Evolutionary conservation across 2,888 invertebrate genomes (phyloP).

Genomic region (Lottia scabra): DNA sequence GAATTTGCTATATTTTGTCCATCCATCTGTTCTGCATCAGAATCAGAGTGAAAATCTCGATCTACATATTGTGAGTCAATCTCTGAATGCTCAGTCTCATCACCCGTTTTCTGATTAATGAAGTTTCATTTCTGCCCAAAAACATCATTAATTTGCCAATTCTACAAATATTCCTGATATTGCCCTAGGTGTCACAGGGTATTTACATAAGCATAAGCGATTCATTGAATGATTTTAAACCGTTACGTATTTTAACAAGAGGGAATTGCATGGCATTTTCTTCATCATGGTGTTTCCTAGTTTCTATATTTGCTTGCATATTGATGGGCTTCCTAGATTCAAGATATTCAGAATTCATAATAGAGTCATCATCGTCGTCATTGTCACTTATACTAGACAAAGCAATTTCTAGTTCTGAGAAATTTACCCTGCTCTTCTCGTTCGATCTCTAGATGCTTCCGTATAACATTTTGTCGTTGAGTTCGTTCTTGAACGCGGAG

Average conservation of each 20-base stretch:
- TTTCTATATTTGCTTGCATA: neutral
- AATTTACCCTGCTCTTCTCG: neutral
- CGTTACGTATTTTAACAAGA: neutral
- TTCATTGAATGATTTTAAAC: neutral
- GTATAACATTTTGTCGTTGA: neutral
- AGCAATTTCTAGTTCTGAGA: neutral
- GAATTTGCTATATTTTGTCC: neutral
- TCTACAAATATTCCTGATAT: neutral
- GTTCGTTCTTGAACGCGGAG: neutral
- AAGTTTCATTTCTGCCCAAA: neutral
- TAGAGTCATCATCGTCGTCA: neutral
- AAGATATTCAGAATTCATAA: neutral
- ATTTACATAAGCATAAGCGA: neutral
- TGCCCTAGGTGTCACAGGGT: neutral
- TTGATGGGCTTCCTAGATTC: neutral
- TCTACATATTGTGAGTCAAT: neutral
- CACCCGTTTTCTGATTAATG: neutral
- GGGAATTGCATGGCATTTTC: neutral
- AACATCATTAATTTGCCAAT: neutral
- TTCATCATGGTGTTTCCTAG: neutral
- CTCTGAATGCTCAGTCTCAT: neutral
- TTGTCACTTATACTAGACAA: neutral
- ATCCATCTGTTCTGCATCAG: neutral
- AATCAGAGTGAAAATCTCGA: neutral
- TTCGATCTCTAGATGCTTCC: neutral